phyloP scores from a whole-genome alignment of 2,797 vertebrate genomes.

The Thamnophis elegans region DNA sequence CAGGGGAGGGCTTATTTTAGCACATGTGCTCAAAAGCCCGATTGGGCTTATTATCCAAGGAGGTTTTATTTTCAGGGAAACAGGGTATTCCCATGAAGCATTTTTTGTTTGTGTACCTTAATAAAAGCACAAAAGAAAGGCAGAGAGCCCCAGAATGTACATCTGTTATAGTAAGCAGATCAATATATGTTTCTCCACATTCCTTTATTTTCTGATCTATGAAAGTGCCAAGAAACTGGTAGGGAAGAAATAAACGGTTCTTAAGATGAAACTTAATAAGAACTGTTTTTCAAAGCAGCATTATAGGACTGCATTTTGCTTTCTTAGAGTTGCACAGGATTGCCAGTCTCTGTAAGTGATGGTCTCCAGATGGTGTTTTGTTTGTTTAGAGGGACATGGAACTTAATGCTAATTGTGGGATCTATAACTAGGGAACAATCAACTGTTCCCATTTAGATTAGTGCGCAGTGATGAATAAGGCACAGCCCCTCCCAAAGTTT shows the following conservation, averaged over 20 bases:
- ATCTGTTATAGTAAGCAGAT: constrained; percentile 31
- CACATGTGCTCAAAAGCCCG: too few relatives aligned
- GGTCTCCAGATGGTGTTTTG: background rate
- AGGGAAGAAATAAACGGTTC: background rate
- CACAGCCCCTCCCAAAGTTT: too few relatives aligned
- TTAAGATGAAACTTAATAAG: background rate
- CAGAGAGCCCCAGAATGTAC: constrained; percentile 12
- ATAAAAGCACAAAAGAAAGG: constrained; percentile 15
- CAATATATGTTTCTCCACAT: background rate
- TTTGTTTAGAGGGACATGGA: background rate
- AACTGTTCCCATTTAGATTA: background rate
- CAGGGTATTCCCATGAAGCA: background rate
- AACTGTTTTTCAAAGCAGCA: background rate
- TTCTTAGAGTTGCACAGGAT: background rate
- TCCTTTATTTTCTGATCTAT: constrained; percentile 17
- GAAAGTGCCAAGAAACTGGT: background rate
- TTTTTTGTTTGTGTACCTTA: background rate
- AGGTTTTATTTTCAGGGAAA: too few relatives aligned
- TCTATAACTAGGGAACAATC: background rate
- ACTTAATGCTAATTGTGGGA: background rate
- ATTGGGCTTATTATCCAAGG: too few relatives aligned
- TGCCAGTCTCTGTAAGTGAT: background rate
- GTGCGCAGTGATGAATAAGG: background rate
- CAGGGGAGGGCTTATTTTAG: too few relatives aligned
- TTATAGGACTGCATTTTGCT: background rate